A percentile compares a stretch with the other conserved stretches of the same genome.
Evolutionary conservation across 2,797 vertebrate species (phyloP).

Genomic region (Eulemur rubriventer): DNA sequence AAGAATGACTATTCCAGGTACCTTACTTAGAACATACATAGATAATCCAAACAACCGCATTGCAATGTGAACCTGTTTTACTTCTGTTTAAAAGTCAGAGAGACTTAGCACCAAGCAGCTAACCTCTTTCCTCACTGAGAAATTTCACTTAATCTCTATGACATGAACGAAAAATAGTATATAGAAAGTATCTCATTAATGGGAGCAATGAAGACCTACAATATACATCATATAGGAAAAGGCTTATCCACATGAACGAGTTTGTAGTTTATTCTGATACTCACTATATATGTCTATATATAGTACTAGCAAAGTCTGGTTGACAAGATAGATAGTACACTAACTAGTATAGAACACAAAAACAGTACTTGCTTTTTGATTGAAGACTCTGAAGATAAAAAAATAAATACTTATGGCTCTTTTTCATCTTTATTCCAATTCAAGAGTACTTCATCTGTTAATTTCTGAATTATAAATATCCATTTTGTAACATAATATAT

Average conservation of each 20-base stretch:
- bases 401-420: neutral
- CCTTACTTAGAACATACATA: neutral
- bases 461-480: neutral
- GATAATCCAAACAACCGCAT: neutral
- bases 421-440: neutral
- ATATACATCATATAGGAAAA: neutral
- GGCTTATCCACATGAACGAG: neutral
- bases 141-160: slow-evolving; percentile 49
- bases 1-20: neutral
- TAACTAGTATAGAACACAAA: neutral
- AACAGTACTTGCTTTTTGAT: slow-evolving; percentile 7
- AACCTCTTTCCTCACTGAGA: slow-evolving; percentile 33
- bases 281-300: neutral
- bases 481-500: neutral
- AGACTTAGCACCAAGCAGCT: neutral
- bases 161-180: neutral
- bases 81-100: slow-evolving; percentile 38
- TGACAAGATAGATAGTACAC: neutral
- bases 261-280: neutral
- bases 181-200: neutral
- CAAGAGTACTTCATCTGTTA: neutral
- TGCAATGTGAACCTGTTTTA: slow-evolving; percentile 9
- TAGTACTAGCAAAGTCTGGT: neutral
- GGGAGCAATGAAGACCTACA: neutral
- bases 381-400: neutral